Percentiles rank a stretch among this genome's conserved stretches.
Conservation (phyloP, 2,888 invertebrate species). For the Amiota communis region DNA sequence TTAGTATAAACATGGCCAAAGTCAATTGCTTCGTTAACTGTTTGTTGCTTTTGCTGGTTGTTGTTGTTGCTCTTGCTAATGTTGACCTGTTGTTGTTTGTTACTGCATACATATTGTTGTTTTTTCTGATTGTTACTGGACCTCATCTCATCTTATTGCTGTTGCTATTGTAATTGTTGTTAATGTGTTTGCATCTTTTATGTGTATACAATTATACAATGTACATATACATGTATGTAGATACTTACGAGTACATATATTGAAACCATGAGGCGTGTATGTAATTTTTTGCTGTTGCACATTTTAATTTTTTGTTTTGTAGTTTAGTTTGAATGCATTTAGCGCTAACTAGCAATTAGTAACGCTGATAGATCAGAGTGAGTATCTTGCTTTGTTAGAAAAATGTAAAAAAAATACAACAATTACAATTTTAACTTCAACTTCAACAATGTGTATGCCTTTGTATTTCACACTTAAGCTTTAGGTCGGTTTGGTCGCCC, state of each 20-base stretch:
- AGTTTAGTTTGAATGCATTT: slow-evolving; percentile 7
- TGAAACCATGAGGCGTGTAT: background rate
- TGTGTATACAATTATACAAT: no score
- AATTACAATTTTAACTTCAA: no score
- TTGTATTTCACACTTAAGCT: slow-evolving; percentile 2
- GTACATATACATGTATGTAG: background rate
- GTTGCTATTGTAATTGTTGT: background rate
- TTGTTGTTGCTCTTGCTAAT: slow-evolving; percentile 7
- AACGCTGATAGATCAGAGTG: slow-evolving; percentile 23
- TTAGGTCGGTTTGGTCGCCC: slow-evolving; percentile 45
- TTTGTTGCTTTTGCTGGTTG: background rate
- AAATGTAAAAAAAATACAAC: background rate
- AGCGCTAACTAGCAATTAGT: slow-evolving; percentile 28
- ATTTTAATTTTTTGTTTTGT: background rate
- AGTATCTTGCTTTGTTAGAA: slow-evolving; percentile 13
- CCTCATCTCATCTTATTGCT: background rate
- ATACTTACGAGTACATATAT: background rate
- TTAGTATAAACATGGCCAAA: slow-evolving; percentile 10
- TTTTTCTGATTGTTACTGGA: background rate
- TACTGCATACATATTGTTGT: background rate
- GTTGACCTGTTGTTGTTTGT: background rate
- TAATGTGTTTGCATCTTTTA: slow-evolving; percentile 13
- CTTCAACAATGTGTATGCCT: slow-evolving; percentile 1
- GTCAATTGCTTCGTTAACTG: background rate
- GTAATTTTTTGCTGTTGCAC: background rate